Percentiles rank a stretch among this genome's conserved stretches.
phyloP scores from a whole-genome alignment of 2,888 invertebrate species.

The Rambutsinella grinnellia region DNA sequence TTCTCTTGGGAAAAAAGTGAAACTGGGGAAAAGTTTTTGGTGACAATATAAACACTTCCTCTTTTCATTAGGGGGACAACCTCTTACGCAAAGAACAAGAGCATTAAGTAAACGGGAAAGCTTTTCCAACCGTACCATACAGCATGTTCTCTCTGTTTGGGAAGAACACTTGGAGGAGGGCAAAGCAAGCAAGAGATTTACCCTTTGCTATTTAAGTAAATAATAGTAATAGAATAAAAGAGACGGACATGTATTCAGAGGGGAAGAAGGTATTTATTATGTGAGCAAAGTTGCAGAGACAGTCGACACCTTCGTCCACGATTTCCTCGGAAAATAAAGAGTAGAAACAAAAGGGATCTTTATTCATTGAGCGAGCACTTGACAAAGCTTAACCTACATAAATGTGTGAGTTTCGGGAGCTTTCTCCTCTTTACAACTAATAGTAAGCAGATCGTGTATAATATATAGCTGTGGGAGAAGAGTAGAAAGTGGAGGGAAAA shows the following conservation, averaged over 20 bases:
- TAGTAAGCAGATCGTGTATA: no score
- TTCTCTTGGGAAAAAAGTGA: not conserved
- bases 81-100: not conserved
- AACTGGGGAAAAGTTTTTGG: not conserved
- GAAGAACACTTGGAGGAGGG: not conserved
- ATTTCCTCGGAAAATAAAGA: conserved; percentile 6
- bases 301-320: not conserved
- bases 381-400: conserved; percentile 28
- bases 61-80: not conserved
- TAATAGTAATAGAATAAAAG: no score
- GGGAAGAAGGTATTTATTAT: not conserved
- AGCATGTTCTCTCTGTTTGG: not conserved
- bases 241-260: no score
- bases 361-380: conserved; percentile 11
- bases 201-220: not conserved
- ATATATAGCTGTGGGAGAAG: no score
- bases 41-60: not conserved
- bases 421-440: no score
- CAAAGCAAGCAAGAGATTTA: conserved; percentile 7
- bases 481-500: no score
- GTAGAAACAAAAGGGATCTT: not conserved
- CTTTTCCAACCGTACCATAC: not conserved
- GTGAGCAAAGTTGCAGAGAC: not conserved
- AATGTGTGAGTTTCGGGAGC: no score
- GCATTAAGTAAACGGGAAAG: not conserved